Evolutionary conservation across 2,113 vertebrate genomes (phyloP).

Genomic region (Nothobranchius furzeri): DNA sequence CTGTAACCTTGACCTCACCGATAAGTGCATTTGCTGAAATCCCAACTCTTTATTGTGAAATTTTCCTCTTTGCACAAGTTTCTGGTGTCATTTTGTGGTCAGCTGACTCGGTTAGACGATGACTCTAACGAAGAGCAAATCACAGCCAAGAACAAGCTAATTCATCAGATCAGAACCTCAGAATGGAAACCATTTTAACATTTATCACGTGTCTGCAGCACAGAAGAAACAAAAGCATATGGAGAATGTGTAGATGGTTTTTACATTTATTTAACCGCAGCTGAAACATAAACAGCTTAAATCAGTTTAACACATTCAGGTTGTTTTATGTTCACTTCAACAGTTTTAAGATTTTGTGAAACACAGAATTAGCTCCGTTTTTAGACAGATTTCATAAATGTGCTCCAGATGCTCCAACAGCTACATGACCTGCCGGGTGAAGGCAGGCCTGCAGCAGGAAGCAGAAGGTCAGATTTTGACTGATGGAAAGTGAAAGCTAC

Average conservation of each 20-base stretch:
- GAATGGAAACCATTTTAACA: background rate
- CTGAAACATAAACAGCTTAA: background rate
- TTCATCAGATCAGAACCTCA: background rate
- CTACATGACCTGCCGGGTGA: constrained; percentile 3
- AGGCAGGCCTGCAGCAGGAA: constrained; percentile 10
- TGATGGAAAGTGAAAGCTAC: constrained; percentile 19
- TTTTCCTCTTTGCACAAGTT: background rate
- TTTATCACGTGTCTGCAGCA: constrained; percentile 10
- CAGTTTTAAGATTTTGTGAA: too few relatives aligned
- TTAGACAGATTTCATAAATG: background rate
- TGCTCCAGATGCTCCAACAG: background rate
- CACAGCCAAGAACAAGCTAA: constrained; percentile 7
- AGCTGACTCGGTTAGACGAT: constrained; percentile 9
- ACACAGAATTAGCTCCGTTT: too few relatives aligned
- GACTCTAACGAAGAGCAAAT: constrained; percentile 11
- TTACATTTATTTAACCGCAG: background rate
- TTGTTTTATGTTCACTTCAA: too few relatives aligned
- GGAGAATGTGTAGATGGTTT: constrained; percentile 18
- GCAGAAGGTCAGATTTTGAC: constrained; percentile 22
- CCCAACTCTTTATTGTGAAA: background rate
- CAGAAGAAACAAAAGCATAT: background rate
- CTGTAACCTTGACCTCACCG: too few relatives aligned
- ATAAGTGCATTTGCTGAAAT: background rate
- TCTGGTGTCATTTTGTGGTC: background rate
- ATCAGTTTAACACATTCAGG: background rate